Evolutionary conservation across 1,140 invertebrate genomes (phyloP).

Genomic region (Heliconius himera): DNA sequence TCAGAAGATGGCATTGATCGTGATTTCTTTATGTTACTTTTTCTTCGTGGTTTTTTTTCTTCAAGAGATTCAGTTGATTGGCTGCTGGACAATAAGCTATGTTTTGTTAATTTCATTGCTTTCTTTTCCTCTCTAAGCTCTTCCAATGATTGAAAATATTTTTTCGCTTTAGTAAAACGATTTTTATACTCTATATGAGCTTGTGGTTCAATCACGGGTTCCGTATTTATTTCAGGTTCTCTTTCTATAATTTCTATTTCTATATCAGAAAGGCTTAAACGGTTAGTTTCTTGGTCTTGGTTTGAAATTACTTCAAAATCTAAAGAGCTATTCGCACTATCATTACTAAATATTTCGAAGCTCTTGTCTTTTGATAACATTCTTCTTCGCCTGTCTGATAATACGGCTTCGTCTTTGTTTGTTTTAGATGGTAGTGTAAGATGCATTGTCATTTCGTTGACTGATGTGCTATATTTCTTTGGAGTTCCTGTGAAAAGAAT

Average conservation of each 20-base stretch:
- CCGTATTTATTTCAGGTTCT: conserved; percentile 50
- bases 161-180: conserved; percentile 73
- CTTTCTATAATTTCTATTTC: conserved; percentile 73
- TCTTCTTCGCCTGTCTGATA: conserved; percentile 17
- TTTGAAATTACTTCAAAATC: conserved; percentile 48
- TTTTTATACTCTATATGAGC: conserved; percentile 70
- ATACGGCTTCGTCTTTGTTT: conserved; percentile 8
- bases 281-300: conserved; percentile 52
- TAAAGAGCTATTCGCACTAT: conserved; percentile 41
- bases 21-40: conserved; percentile 60
- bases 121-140: conserved; percentile 65
- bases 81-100: conserved; percentile 60
- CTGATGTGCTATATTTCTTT: conserved; percentile 18
- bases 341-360: conserved; percentile 17
- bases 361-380: conserved; percentile 33
- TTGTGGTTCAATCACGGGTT: conserved; percentile 50
- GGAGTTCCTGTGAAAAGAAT: conserved; percentile 46
- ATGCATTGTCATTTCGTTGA: neutral
- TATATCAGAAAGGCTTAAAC: conserved; percentile 70
- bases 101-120: conserved; percentile 64
- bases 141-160: conserved; percentile 78
- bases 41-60: conserved; percentile 44
- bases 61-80: conserved; percentile 66
- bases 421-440: neutral
- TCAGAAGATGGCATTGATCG: conserved; percentile 72